Percentiles rank a stretch among this genome's conserved stretches.
phyloP scores from a whole-genome alignment of 2,888 invertebrate genomes.

The Luperina nickerlii region DNA sequence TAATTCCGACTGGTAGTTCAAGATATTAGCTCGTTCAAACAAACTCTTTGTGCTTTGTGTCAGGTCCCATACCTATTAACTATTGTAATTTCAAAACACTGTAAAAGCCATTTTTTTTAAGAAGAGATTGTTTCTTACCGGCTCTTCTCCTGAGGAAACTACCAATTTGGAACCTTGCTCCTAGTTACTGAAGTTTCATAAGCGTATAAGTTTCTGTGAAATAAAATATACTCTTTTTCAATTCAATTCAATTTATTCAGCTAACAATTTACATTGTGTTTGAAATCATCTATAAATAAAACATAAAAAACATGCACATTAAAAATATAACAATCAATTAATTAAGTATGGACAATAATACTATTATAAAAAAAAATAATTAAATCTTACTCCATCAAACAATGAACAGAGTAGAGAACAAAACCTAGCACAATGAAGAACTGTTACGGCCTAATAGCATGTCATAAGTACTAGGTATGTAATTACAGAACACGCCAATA shows the following conservation, averaged over 20 bases:
- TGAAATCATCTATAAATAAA: too few relatives aligned
- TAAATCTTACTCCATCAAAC: too few relatives aligned
- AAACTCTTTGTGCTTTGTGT: not conserved
- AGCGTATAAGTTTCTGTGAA: not conserved
- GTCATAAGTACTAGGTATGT: conserved; percentile 35
- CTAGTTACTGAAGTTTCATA: not conserved
- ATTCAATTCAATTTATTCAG: too few relatives aligned
- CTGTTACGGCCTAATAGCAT: conserved; percentile 45
- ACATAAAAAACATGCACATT: too few relatives aligned
- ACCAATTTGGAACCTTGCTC: not conserved
- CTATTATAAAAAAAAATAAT: too few relatives aligned
- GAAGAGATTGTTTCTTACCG: not conserved
- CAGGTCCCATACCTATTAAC: not conserved
- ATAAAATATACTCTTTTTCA: not conserved
- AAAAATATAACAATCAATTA: too few relatives aligned
- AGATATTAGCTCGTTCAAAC: too few relatives aligned
- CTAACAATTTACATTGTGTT: too few relatives aligned
- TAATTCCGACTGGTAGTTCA: too few relatives aligned
- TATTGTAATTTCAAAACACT: not conserved
- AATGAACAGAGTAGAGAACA: conserved; percentile 7
- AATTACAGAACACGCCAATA: conserved; percentile 37
- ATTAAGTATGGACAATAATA: too few relatives aligned
- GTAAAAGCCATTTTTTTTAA: not conserved
- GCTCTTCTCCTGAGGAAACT: not conserved
- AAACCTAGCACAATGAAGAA: conserved; percentile 29